Evolutionary conservation across 2,888 invertebrate species (phyloP).

Genomic region (Iselma pallidipennis): DNA sequence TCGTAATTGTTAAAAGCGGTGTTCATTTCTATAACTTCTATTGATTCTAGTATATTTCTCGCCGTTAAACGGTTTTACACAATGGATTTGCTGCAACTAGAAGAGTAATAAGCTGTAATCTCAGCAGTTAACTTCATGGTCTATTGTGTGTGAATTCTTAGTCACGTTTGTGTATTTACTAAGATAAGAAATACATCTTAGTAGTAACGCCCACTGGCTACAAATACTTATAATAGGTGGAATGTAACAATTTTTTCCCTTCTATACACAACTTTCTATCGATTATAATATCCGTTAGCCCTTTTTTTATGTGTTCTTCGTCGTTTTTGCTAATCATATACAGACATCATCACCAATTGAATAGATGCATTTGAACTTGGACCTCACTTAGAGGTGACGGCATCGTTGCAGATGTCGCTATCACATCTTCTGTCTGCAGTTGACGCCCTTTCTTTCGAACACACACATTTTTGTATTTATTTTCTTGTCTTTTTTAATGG

Average conservation of each 20-base stretch:
- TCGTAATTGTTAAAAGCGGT: neutral
- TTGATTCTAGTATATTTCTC: neutral
- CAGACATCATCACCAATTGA: neutral
- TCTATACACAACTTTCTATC: neutral
- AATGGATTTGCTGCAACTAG: too few species aligned
- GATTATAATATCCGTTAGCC: neutral
- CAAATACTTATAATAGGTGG: neutral
- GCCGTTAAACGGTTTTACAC: neutral
- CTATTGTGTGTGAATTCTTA: neutral
- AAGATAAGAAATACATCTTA: neutral
- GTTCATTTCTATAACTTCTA: neutral
- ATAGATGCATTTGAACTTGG: constrained; percentile 5
- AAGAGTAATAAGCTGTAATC: too few species aligned
- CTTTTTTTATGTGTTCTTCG: neutral
- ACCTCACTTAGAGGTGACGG: neutral
- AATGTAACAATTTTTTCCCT: neutral
- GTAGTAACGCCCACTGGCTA: neutral
- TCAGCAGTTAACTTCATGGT: neutral
- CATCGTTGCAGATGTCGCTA: constrained; percentile 5
- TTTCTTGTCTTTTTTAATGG: too few species aligned
- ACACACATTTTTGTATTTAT: too few species aligned
- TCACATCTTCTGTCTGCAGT: constrained; percentile 3
- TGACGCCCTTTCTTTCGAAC: neutral
- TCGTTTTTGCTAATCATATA: neutral
- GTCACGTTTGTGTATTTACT: neutral